These are phyloP conservation scores for Aurelia aurita complex sp. Pacific DNA, from an alignment of 30 jellyfish, hydroid and myxozoan species.

Conservation along the genomic window DNA sequence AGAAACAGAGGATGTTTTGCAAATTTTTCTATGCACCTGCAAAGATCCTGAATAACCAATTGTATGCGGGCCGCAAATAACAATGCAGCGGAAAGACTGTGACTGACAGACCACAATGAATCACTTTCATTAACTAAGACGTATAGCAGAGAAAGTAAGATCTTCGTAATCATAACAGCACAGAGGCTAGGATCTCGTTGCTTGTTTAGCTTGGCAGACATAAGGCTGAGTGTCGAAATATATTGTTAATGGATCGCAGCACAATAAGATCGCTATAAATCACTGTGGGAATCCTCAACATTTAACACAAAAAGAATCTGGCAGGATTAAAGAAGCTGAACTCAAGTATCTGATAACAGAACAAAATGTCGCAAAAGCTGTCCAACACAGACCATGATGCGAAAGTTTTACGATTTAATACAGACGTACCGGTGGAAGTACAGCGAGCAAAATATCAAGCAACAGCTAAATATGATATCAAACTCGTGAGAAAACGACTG, in stretches of 20 bases:
- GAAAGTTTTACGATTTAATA: constrained; percentile 69
- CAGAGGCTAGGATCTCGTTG: not conserved
- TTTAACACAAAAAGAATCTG: too few species aligned
- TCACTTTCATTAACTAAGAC: not conserved
- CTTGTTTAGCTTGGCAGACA: constrained; percentile 8
- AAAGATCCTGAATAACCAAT: constrained; percentile 27
- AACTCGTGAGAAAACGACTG: constrained; percentile 75
- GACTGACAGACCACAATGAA: constrained; percentile 57
- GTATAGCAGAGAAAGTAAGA: not conserved
- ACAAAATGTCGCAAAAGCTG: not conserved
- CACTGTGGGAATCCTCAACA: too few species aligned
- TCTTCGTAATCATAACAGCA: not conserved
- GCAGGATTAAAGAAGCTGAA: too few species aligned
- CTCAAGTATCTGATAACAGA: too few species aligned
- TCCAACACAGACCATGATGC: constrained; percentile 33
- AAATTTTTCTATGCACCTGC: constrained; percentile 45
- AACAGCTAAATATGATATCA: constrained; percentile 87
- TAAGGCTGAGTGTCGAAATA: not conserved
- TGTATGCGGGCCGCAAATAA: constrained; percentile 38
- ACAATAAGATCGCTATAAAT: too few species aligned
- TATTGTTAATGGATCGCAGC: too few species aligned
- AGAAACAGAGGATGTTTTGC: constrained; percentile 1
- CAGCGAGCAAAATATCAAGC: constrained; percentile 83
- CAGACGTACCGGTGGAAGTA: constrained; percentile 66
- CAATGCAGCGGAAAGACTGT: constrained; percentile 5